Percentiles rank a stretch among this genome's conserved stretches.
phyloP scores from a whole-genome alignment of 2,113 vertebrate species.

The Gnathonemus echidnorhynchus region DNA sequence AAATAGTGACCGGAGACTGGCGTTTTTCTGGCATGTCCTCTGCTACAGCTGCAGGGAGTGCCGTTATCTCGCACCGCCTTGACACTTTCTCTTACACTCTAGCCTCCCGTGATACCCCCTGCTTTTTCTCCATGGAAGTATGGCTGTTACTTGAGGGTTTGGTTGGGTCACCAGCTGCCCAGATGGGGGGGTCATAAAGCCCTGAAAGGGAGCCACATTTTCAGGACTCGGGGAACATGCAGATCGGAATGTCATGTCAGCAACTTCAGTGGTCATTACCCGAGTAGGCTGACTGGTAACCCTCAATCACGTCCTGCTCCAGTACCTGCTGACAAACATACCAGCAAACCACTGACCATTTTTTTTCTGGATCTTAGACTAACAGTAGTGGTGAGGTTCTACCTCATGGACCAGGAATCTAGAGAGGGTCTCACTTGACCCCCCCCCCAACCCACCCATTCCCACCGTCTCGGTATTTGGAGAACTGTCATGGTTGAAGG shows the following conservation, averaged over 20 bases:
- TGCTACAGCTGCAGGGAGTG: not conserved
- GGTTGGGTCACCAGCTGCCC: not conserved
- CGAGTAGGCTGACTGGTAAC: not conserved
- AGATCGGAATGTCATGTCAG: not conserved
- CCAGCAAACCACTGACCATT: conserved; percentile 30
- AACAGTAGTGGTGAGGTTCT: conserved; percentile 45
- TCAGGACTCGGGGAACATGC: not conserved
- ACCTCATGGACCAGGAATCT: conserved; percentile 54
- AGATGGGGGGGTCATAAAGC: no score
- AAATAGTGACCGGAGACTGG: not conserved
- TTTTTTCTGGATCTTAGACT: conserved; percentile 50
- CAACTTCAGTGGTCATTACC: not conserved
- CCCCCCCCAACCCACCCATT: conserved; percentile 1
- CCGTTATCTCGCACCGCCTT: not conserved
- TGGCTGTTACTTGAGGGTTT: not conserved
- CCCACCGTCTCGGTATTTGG: conserved; percentile 29
- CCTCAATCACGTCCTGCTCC: not conserved
- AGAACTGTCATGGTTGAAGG: conserved; percentile 43
- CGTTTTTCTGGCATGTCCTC: not conserved
- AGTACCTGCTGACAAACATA: not conserved
- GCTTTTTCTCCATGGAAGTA: not conserved
- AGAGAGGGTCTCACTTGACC: conserved; percentile 18
- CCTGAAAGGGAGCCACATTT: not conserved
- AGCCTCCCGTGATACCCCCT: not conserved
- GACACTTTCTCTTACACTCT: not conserved